Base-by-base conservation (phyloP, 2,888 invertebrate genomes). In the Drosophila anomalata region DNA sequence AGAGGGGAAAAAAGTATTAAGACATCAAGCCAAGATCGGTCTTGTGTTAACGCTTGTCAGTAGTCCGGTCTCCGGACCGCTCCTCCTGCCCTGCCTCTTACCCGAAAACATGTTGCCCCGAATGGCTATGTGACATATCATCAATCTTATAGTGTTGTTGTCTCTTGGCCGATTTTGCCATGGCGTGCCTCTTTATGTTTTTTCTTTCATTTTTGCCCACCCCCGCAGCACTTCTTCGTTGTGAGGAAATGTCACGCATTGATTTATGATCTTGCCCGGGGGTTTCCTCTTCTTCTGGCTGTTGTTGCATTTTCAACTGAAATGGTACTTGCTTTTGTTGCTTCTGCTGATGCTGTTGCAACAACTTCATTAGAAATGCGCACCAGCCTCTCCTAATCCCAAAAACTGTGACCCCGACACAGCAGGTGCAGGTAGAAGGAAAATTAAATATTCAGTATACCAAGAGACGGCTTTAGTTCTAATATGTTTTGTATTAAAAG, bases 41-140 rank as follows among this genome's bases (percentile, higher is more conserved):
- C 76, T 75, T 12, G 74, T 89, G 89, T 89, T 89, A 89, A 85
- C 90, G 89, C 90, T 90, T 89, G 87, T 80, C 87, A 79, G 75
- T 59, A 7, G 20, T 46, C n/a, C 33, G 4, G 33, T 0, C 4
- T 11, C 36, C 29, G 29, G 54, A 9, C 44, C 11, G n/a, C 36
- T 31, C 29, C 53, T 51, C 41, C 44, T 9, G 11, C n/a, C 7
- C 51, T 44, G 20, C 51, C 47, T 67, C 62, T 52, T 54, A 75
- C 66, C 66, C 60, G 62, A 56, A 75, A 72, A 70, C 71, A 76
- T 67, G 79, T 75, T 70, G 75, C 80, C 73, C 73, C 59, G 67
- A 44, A 14, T 22, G 22, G 20, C 71, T 74, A 67, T 76, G 83
- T 76, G 84, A 83, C 88, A 88, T 88, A 73, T 76, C 84, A 83